Conservation (phyloP, 1,140 invertebrate species). For the Cydia pomonella region DNA sequence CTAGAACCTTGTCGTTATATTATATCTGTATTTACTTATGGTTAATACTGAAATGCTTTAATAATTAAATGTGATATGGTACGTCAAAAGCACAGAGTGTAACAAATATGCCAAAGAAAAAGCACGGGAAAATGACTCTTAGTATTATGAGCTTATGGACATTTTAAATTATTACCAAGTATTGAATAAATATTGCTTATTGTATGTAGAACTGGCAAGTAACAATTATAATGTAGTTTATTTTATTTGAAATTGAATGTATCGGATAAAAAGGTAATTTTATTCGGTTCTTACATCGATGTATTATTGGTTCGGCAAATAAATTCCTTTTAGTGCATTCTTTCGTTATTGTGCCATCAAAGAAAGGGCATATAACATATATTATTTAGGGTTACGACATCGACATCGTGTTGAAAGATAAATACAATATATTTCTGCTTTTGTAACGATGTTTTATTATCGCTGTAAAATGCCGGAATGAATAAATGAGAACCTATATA, state of each 20-base stretch:
- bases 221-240: constrained; percentile 76
- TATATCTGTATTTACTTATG: background rate
- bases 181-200: background rate
- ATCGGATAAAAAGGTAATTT: constrained; percentile 45
- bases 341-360: constrained; percentile 6
- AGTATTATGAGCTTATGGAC: background rate
- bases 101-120: background rate
- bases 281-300: constrained; percentile 57
- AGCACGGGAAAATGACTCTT: background rate
- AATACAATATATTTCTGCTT: background rate
- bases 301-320: constrained; percentile 51
- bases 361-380: background rate
- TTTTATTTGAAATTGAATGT: constrained; percentile 49
- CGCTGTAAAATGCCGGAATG: no score
- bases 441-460: no score
- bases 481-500: no score
- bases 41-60: background rate
- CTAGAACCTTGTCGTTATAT: constrained; percentile 14
- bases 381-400: background rate
- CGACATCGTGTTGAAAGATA: no score
- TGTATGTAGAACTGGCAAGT: constrained; percentile 19
- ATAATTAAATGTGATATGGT: constrained; percentile 13
- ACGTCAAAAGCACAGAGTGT: background rate
- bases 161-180: background rate
- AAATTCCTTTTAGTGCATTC: constrained; percentile 43